phyloP scores from a whole-genome alignment of 2,113 vertebrate genomes.

The Cercopithecus mona region DNA sequence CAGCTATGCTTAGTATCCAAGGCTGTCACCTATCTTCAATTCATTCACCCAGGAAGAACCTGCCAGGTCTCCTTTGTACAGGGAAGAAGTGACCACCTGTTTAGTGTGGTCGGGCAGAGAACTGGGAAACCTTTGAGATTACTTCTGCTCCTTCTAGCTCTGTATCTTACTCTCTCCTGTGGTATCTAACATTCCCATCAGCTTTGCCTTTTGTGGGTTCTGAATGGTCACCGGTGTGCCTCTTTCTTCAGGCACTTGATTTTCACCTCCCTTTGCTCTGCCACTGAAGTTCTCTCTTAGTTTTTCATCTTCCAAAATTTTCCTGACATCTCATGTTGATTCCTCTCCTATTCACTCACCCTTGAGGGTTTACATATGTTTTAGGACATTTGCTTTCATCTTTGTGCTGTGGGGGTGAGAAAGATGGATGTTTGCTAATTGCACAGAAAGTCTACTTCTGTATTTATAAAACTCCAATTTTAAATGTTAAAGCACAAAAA shows the following conservation, averaged over 20 bases:
- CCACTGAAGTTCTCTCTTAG: not conserved
- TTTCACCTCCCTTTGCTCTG: not conserved
- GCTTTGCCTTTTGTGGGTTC: not conserved
- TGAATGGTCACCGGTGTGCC: too few relatives aligned
- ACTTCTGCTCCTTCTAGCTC: not conserved
- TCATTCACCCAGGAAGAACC: too few relatives aligned
- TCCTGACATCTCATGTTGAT: not conserved
- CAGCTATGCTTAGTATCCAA: not conserved
- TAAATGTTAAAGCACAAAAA: slow-evolving; percentile 7
- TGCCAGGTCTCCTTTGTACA: not conserved
- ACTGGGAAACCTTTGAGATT: too few relatives aligned
- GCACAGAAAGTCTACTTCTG: not conserved
- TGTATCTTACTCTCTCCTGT: too few relatives aligned
- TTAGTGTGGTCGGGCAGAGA: too few relatives aligned
- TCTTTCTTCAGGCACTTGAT: not conserved
- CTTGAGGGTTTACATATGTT: not conserved
- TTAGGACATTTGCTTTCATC: slow-evolving; percentile 14
- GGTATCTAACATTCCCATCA: not conserved
- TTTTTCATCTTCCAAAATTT: not conserved
- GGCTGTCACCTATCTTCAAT: not conserved
- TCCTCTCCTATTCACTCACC: not conserved
- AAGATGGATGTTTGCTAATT: not conserved
- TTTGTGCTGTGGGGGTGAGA: not conserved
- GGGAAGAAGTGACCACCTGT: not conserved
- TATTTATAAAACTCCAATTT: not conserved